Base-by-base conservation (phyloP, 2,113 vertebrate species). In the Bubalus kerabau region DNA sequence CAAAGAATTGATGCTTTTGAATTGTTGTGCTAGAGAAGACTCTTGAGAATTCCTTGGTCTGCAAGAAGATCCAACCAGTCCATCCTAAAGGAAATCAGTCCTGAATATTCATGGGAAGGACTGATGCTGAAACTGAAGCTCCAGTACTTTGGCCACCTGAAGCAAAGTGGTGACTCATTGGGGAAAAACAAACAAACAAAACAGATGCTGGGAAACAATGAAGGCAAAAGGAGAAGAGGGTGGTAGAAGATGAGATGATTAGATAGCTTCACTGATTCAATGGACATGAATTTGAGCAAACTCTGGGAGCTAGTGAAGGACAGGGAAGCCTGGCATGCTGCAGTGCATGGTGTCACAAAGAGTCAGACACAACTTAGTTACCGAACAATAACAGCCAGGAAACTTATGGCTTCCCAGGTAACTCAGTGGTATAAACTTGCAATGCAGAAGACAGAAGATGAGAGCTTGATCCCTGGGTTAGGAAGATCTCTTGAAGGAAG, bases 131-230 rank as follows among this genome's bases (percentile, higher is more conserved):
- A 40, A 71, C 64, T 40, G 67, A 40, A 71, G 67, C 19, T 40
- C n/a, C 19, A 71, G 12, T 76, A 14, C 36, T 76, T 13, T 43
- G 40, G 12, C 36, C 21, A 76, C 36, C 23, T 43, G 12, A 76
- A 14, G 71, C 12, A 43, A 76, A 76, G 40, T 0, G 1, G 21
- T 43, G 23, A 26, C 23, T 76, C 12, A 26, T 0, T 4, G 40
- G 36, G 36, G 12, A 43, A 76, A 76, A 76, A 24, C 36, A 71
- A 71, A 67, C n/a, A 36, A 71, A 71, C 17, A 71, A 71, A 71
- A 71, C 23, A 26, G 36, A 76, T 76, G 36, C 13, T 76, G 36
- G 71, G 36, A 43, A 26, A 43, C 13, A 43, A 24, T 43, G 36
- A 43, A 76, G 36, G 36, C 71, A 76, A 76, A 76, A 76, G 23